Conservation (phyloP, 1,140 invertebrate species). For the Solen grandis region DNA sequence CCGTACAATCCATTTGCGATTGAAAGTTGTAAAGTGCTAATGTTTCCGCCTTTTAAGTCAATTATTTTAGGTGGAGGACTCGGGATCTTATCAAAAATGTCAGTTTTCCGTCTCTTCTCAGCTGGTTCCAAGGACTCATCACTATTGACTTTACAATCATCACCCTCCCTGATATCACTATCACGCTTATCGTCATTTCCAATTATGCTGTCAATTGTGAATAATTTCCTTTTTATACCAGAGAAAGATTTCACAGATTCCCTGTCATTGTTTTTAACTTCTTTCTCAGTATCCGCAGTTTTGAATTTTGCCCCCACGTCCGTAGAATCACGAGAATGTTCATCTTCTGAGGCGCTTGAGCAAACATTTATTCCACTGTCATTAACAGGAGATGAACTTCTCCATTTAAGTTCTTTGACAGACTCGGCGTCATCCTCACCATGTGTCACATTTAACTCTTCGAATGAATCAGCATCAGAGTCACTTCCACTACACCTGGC, state of each 20-base stretch:
- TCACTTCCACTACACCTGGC: slow-evolving; percentile 2
- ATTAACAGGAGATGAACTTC: slow-evolving; percentile 16
- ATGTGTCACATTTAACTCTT: slow-evolving; percentile 31
- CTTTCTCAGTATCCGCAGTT: neutral
- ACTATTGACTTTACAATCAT: neutral
- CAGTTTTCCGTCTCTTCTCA: slow-evolving; percentile 62
- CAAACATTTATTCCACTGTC: slow-evolving; percentile 67
- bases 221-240: slow-evolving; percentile 59
- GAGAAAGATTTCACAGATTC: neutral
- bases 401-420: neutral
- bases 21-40: slow-evolving; percentile 60
- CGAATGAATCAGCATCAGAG: slow-evolving; percentile 43
- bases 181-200: slow-evolving; percentile 46
- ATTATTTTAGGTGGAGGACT: slow-evolving; percentile 78
- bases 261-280: too few relatives aligned
- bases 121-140: slow-evolving; percentile 1
- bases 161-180: neutral
- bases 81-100: slow-evolving; percentile 78
- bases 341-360: slow-evolving; percentile 57
- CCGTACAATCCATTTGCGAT: slow-evolving; percentile 63
- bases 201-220: slow-evolving; percentile 77
- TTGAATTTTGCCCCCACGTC: slow-evolving; percentile 26
- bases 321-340: slow-evolving; percentile 54
- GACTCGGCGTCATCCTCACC: slow-evolving; percentile 40
- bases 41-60: slow-evolving; percentile 67